Evolutionary conservation across 2,797 vertebrate species (phyloP).

Genomic region (Acanthis flammea): DNA sequence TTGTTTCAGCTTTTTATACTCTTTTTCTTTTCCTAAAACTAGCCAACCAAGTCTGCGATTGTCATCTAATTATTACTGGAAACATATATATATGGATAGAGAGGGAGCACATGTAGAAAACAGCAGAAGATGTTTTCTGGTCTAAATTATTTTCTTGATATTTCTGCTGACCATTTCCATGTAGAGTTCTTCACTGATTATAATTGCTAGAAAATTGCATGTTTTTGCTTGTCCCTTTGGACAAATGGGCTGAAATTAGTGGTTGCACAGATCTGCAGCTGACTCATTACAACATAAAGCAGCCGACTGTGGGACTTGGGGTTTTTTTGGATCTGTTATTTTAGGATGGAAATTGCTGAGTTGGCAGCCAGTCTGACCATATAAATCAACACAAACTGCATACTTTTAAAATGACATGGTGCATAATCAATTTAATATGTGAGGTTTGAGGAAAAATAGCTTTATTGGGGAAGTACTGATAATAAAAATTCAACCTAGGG

Average conservation of each 20-base stretch:
- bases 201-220: constrained; percentile 66
- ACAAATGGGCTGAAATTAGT: constrained; percentile 65
- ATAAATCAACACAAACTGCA: constrained; percentile 62
- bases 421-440: constrained; percentile 65
- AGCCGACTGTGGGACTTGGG: not conserved
- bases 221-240: constrained; percentile 59
- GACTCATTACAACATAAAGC: constrained; percentile 59
- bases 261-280: constrained; percentile 56
- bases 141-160: constrained; percentile 1
- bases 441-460: constrained; percentile 55
- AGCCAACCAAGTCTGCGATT: not conserved
- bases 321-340: constrained; percentile 56
- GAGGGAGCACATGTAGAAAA: fast-evolving
- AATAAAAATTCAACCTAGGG: constrained; percentile 21
- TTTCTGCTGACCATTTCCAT: constrained; percentile 41
- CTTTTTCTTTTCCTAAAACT: not conserved
- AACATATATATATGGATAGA: not conserved
- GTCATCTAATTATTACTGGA: not conserved
- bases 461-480: constrained; percentile 28
- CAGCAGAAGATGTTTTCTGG: not conserved
- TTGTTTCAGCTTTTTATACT: not conserved
- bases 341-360: constrained; percentile 65
- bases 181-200: constrained; percentile 49
- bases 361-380: constrained; percentile 41
- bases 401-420: constrained; percentile 66